A percentile compares a stretch with the other conserved stretches of the same genome.
phyloP scores from a whole-genome alignment of 2,888 invertebrate genomes.

The Diadegma fenestrale region DNA sequence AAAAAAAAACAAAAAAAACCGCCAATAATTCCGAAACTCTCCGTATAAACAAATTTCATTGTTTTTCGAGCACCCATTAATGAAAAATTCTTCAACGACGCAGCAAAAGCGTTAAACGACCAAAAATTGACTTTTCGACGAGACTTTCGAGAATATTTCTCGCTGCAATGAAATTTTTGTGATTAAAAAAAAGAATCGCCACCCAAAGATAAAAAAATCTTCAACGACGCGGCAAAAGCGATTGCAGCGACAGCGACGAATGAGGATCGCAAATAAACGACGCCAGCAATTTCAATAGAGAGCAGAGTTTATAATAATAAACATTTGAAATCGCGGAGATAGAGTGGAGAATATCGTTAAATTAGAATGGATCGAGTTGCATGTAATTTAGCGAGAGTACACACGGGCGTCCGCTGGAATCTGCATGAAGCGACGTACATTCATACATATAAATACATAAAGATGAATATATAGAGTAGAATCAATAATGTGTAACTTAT shows the following conservation, averaged over 20 bases:
- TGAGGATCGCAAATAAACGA: not conserved
- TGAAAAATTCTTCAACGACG: not conserved
- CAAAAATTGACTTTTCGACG: too few relatives aligned
- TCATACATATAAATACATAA: slow-evolving; percentile 17
- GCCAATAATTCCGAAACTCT: not conserved
- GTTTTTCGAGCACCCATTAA: not conserved
- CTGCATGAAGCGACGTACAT: too few relatives aligned
- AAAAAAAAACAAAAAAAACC: too few relatives aligned
- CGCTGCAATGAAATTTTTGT: too few relatives aligned
- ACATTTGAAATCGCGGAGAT: not conserved
- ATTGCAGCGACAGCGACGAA: not conserved
- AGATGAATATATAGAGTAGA: slow-evolving; percentile 48
- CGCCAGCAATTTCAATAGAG: not conserved
- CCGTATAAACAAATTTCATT: not conserved
- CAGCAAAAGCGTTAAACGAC: too few relatives aligned
- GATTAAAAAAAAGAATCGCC: too few relatives aligned
- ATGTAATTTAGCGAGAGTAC: not conserved
- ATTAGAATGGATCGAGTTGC: not conserved
- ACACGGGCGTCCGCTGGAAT: not conserved
- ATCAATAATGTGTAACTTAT: slow-evolving; percentile 72
- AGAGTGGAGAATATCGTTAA: slow-evolving; percentile 1
- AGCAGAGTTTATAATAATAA: not conserved
- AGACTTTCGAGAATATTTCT: too few relatives aligned
- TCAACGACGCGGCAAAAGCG: not conserved
- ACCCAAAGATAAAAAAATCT: not conserved